Evolutionary conservation across 2,888 invertebrate species (phyloP).

Genomic region (Athalia cordata): DNA sequence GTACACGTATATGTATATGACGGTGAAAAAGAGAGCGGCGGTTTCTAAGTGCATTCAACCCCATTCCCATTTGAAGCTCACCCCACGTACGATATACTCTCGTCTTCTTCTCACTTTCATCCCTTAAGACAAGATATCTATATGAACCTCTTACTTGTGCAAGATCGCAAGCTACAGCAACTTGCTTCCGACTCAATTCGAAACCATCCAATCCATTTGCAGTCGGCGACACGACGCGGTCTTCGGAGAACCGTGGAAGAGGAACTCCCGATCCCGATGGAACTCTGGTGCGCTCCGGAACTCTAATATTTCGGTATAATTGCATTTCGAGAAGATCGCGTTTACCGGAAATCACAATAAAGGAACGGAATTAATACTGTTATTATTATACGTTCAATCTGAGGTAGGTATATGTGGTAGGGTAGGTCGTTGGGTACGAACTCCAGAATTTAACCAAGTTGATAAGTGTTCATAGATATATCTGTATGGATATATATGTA

Average conservation of each 20-base stretch:
- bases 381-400: conserved; percentile 5
- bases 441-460: conserved; percentile 9
- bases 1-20: background rate
- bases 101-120: conserved; percentile 35
- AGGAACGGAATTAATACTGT: conserved; percentile 14
- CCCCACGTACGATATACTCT: conserved; percentile 4
- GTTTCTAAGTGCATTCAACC: conserved; percentile 38
- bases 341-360: conserved; percentile 34
- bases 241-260: conserved; percentile 19
- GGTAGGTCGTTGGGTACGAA: background rate
- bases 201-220: conserved; percentile 39
- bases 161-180: background rate
- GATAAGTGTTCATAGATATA: background rate
- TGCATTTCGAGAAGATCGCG: conserved; percentile 37
- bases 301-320: conserved; percentile 37
- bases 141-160: conserved; percentile 17
- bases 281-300: background rate
- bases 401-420: no score
- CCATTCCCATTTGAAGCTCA: background rate
- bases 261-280: background rate
- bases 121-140: conserved; percentile 40
- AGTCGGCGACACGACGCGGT: conserved; percentile 3
- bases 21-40: conserved; percentile 16
- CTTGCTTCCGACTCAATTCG: conserved; percentile 32
- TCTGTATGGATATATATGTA: background rate